A percentile compares a stretch with the other conserved stretches of the same genome.
Conservation (phyloP, 1,140 invertebrate species). For the Metaphire vulgaris region DNA sequence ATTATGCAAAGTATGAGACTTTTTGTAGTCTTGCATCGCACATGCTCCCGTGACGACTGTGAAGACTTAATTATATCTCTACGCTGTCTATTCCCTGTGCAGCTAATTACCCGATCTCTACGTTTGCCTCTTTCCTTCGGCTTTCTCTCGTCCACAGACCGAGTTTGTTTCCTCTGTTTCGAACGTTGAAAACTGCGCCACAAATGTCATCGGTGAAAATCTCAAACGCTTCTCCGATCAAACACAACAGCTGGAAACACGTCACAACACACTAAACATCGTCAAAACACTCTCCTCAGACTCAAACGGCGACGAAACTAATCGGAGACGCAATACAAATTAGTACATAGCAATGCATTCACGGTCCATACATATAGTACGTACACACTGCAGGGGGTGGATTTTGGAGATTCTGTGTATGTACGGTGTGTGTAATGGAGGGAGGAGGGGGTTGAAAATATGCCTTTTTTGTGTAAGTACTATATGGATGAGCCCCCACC, state of each 20-base stretch:
- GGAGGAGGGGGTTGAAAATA: no score
- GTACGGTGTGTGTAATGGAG: not conserved
- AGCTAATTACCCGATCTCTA: conserved; percentile 41
- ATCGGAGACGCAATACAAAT: not conserved
- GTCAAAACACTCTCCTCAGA: no score
- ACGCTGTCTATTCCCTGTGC: not conserved
- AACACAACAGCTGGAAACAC: conserved; percentile 62
- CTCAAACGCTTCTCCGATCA: conserved; percentile 88
- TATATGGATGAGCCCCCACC: no score
- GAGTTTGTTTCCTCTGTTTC: conserved; percentile 80
- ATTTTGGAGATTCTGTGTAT: not conserved
- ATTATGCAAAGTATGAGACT: not conserved
- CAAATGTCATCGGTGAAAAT: conserved; percentile 77
- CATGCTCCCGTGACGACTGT: not conserved
- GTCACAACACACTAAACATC: not conserved
- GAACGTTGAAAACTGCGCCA: conserved; percentile 84
- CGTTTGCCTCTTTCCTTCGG: conserved; percentile 63
- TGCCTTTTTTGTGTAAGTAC: no score
- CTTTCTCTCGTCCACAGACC: conserved; percentile 81
- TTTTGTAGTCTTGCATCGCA: not conserved
- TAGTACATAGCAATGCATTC: not conserved
- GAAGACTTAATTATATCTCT: not conserved
- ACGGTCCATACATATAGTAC: not conserved
- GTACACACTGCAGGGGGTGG: not conserved
- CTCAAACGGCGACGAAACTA: no score